phyloP scores from a whole-genome alignment of 1,140 invertebrate species.

The Bombus consobrinus region DNA sequence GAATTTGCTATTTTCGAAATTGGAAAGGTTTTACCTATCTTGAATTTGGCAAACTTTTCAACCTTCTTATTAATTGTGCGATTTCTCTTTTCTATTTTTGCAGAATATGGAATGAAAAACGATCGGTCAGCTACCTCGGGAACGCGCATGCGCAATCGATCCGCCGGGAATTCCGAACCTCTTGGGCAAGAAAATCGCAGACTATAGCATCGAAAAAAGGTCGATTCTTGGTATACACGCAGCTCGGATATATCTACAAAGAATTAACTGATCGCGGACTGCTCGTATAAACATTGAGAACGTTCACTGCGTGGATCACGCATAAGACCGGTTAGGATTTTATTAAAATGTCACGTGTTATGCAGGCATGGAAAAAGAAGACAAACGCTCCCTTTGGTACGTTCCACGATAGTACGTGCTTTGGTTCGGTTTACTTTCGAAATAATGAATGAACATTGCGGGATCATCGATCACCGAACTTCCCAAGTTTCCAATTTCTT shows the following conservation, averaged over 20 bases:
- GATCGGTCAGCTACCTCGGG: not conserved
- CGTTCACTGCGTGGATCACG: not conserved
- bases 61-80: too few species aligned
- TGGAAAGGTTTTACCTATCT: not conserved
- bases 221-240: conserved; percentile 6
- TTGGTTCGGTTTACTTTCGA: not conserved
- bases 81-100: not conserved
- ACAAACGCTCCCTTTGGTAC: too few species aligned
- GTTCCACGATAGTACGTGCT: not conserved
- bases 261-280: not conserved
- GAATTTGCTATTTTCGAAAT: not conserved
- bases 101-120: not conserved
- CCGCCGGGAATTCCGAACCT: conserved; percentile 27
- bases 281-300: not conserved
- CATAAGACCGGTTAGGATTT: not conserved
- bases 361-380: not conserved
- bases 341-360: not conserved
- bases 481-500: not conserved
- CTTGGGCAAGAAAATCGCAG: not conserved
- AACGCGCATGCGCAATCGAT: not conserved
- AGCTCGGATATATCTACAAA: not conserved
- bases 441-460: not conserved
- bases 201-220: not conserved
- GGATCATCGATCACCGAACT: not conserved
- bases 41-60: not conserved